Evolutionary conservation across 2,888 invertebrate genomes (phyloP), one percentile per base, ranked within the genome.

Genomic region (Leucozona laternaria): DNA sequence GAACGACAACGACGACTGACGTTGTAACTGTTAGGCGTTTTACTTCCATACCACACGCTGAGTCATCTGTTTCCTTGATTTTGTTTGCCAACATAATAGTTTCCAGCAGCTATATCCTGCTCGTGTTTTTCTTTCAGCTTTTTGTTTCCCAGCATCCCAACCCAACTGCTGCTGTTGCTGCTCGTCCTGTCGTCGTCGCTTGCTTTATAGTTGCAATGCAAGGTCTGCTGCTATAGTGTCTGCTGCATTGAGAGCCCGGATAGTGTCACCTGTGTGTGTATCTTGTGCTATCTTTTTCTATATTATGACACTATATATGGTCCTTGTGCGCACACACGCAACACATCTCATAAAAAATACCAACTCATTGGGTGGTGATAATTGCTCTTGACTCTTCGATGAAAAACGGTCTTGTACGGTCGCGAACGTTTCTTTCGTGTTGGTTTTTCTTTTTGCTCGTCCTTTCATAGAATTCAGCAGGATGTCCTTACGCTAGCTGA

Each of bases 31-130:
- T 70, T 64, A 55, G 60, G 77, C 77, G 73, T 73, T 86, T 71
- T 81, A 79, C 82, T 75, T 86, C 75, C 79, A 79, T 79, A 60
- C 82, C 78, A 43, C 79, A 86, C 64, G 71, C 78, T 82, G 86
- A 82, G 82, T 82, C 82, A 86, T 78, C 82, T 76, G 82, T 75
- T 86, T 86, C 86, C 86, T 82, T 82, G 86, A 86, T 86, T 86
- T 75, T 86, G 86, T 86, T 86, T 86, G 86, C 86, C 86, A 79
- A 71, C 79, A 82, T 86, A 86, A 86, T 86, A 82, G 82, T 79
- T 82, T 72, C 81, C 86, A 86, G 86, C 78, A 86, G 86, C 78
- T 82, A 79, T 82, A 86, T 82, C 82, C 86, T 86, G 86, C 55
- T 75, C 73, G 82, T 75, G 86, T 82, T 79, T 82, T 79, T 86